Base-by-base conservation (phyloP, 2,888 invertebrate genomes). In the Nesidiocoris tenuis region DNA sequence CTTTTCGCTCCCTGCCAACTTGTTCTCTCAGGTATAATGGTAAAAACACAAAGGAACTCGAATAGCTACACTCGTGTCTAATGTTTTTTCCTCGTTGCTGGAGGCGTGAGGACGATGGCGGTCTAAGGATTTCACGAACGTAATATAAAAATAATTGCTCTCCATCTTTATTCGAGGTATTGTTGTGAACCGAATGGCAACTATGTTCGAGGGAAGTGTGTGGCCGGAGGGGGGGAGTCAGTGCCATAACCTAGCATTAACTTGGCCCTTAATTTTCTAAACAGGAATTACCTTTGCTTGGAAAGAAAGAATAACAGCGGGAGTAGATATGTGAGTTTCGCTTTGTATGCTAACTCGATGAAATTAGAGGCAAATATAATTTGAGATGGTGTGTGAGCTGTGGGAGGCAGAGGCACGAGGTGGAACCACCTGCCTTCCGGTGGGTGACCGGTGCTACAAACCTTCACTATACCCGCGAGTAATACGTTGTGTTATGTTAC, bases 341-440 rank as follows among this genome's bases (percentile, higher is more conserved):
- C 70, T 70, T 70, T 70, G 70, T 70, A 70, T 70, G 70, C 70
- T 70, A 70, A 70, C 70, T 70, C 70, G 70, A 70, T 59, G 70
- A 59, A 70, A 70, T 70, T 70, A 70, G 70, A 70, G 54, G 70
- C 59, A 57, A 59, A 70, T 59, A 59, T 24, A 24, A 57, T 70
- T 70, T 59, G 70, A 63, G 19, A 21, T 19, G 70, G 59, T 67
- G 67, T 55, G 67, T 39, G 39, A 39, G 39, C 39, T 7, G 39
- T 39, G 5, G 39, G 3, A 39, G 39, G 3, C 39, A 67, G 25
- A 70, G 25, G 70, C 70, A 70, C 59, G 70, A 70, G 70, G 70
- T 70, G 70, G 70, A 70, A 70, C 70, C 70, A 70, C 70, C 70
- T 70, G 70, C 70, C 70, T 70, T 70, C 70, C 70, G 70, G 70